A percentile compares a stretch with the other conserved stretches of the same genome.
Evolutionary conservation across 1,140 invertebrate genomes (phyloP).

Genomic region (Calliphora vicina): DNA sequence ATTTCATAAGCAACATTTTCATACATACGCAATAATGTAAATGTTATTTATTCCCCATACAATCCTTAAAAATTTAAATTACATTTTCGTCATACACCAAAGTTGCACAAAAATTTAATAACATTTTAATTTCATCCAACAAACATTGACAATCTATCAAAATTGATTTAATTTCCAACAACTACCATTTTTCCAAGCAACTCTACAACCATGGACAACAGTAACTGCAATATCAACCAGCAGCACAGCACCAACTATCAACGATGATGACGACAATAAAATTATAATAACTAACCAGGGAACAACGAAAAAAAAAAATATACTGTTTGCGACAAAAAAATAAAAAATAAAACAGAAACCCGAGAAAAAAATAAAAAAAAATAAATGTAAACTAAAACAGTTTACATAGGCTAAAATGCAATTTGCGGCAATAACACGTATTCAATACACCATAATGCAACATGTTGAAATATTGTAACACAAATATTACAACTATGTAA

Average conservation of each 20-base stretch:
- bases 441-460: conserved; percentile 32
- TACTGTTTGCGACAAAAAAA: not conserved
- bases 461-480: conserved; percentile 27
- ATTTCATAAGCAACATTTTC: too few species aligned
- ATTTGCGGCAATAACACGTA: conserved; percentile 31
- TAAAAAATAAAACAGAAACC: not conserved
- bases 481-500: conserved; percentile 10
- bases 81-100: too few species aligned
- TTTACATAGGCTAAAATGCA: conserved; percentile 33
- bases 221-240: not conserved
- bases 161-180: conserved; percentile 30
- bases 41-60: too few species aligned
- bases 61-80: too few species aligned
- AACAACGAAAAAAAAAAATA: not conserved
- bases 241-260: not conserved
- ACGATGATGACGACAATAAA: not conserved
- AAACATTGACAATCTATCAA: conserved; percentile 33
- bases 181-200: too few species aligned
- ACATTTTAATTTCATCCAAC: conserved; percentile 19
- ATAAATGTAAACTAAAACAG: not conserved
- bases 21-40: too few species aligned
- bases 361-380: not conserved
- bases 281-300: conserved; percentile 8
- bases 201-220: too few species aligned
- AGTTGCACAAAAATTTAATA: not conserved